Evolutionary conservation across 2,113 vertebrate species (phyloP).

Genomic region (Pachypanchax playfairii): DNA sequence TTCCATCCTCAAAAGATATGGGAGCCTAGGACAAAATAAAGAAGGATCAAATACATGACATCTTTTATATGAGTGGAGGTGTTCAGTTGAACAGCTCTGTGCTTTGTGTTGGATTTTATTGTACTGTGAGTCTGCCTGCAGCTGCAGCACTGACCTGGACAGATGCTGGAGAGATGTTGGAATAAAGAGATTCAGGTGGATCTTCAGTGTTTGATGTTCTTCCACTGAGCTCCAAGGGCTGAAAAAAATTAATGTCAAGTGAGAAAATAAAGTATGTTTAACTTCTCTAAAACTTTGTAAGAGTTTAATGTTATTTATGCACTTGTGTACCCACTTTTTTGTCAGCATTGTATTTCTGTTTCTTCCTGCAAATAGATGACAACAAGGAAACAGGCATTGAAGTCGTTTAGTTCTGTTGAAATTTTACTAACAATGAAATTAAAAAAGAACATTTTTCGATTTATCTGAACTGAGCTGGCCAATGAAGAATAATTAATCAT

Average conservation of each 20-base stretch:
- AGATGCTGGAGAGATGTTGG: constrained; percentile 24
- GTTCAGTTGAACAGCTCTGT: too few relatives aligned
- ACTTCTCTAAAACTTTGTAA: not conserved
- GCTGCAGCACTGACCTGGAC: not conserved
- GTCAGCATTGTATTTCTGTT: not conserved
- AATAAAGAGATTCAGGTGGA: constrained; percentile 24
- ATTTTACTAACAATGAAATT: too few relatives aligned
- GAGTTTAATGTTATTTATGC: too few relatives aligned
- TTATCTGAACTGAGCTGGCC: too few relatives aligned
- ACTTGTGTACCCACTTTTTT: constrained; percentile 45
- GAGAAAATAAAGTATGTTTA: not conserved
- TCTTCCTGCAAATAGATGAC: constrained; percentile 41
- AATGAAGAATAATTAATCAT: too few relatives aligned
- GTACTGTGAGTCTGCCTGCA: not conserved
- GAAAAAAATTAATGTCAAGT: not conserved
- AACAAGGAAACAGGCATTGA: not conserved
- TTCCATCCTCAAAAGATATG: constrained; percentile 12
- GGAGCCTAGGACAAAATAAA: constrained; percentile 23
- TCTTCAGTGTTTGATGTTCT: not conserved
- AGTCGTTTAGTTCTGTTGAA: not conserved
- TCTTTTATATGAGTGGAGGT: not conserved
- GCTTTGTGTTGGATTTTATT: constrained; percentile 16
- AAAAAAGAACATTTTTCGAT: too few relatives aligned
- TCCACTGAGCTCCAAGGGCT: not conserved
- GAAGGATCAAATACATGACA: constrained; percentile 2